Evolutionary conservation across 1,140 invertebrate species (phyloP), one percentile per base, ranked within the genome.

Genomic region (Zophobas atratus): DNA sequence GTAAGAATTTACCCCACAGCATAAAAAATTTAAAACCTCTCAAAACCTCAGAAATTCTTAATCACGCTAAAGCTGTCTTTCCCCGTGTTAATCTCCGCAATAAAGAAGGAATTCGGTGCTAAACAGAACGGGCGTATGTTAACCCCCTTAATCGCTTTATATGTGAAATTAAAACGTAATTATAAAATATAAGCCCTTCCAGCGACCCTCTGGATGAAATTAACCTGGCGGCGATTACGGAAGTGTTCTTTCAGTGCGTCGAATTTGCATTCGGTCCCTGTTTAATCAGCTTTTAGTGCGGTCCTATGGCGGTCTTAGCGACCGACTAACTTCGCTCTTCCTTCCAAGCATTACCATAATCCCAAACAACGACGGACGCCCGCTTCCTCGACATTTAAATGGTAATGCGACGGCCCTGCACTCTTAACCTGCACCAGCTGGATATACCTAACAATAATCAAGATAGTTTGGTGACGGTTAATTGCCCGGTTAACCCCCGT

Each of bases 161-260:
- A 80, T 80, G 63, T 36, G 76, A 78, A 80, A 80, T 80, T 80
- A 80, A 80, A 80, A 80, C 75, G 79, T 78, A 77, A 78, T 75
- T 75, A 78, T 76, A 72, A 78, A 80, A 80, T 80, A 75, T 60
- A 49, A 71, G 63, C 49, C 55, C 51, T 34, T n/a, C n/a, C 39
- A 33, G 41, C 51, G 55, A 36, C 43, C 56, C 6, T 41, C 38
- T 78, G 74, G 70, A 72, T 75, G 75, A 77, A 77, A 80, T 80
- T 80, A 80, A 80, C 70, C 78, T 75, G 78, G 75, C 77, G 78
- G 57, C 78, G 78, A 80, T 80, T 80, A 80, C 51, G 63, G 75
- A 76, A 76, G 70, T 75, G 78, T 80, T 80, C 78, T 80, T 80
- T 80, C 78, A 76, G 71, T 70, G 60, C 75, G 55, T 57, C 53